phyloP scores from a whole-genome alignment of 2,113 vertebrate species.

The Burhinus oedicnemus region DNA sequence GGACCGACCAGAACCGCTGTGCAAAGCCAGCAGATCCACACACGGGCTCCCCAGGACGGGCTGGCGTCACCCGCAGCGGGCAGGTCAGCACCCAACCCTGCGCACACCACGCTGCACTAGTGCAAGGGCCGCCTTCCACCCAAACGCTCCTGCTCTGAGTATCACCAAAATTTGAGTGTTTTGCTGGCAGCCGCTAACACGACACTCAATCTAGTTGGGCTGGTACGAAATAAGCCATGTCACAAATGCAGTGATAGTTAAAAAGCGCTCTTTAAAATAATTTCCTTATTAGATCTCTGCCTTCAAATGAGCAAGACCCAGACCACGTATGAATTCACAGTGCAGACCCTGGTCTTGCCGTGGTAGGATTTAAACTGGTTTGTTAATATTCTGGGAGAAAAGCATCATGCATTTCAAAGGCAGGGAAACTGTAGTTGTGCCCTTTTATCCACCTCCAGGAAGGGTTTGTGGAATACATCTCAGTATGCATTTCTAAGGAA shows the following conservation, averaged over 20 bases:
- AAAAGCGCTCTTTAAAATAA: neutral
- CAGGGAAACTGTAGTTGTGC: neutral
- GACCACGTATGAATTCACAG: neutral
- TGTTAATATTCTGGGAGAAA: neutral
- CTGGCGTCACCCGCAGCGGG: accelerated
- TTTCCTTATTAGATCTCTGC: neutral
- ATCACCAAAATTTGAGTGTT: neutral
- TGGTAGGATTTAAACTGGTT: neutral
- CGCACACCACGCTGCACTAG: accelerated
- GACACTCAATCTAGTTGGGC: neutral
- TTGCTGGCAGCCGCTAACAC: neutral
- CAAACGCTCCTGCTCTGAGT: neutral
- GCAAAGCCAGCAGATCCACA: neutral
- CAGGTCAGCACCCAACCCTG: neutral
- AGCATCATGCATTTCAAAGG: neutral
- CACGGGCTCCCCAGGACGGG: accelerated
- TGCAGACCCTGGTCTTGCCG: accelerated
- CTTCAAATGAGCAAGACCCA: neutral
- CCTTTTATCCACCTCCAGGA: neutral
- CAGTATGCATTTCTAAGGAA: neutral
- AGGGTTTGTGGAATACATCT: neutral
- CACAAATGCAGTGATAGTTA: neutral
- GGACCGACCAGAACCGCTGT: accelerated
- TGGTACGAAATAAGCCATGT: neutral
- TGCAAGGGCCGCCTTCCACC: accelerated